phyloP scores from a whole-genome alignment of 2,113 vertebrate genomes.

The Pteronura brasiliensis region DNA sequence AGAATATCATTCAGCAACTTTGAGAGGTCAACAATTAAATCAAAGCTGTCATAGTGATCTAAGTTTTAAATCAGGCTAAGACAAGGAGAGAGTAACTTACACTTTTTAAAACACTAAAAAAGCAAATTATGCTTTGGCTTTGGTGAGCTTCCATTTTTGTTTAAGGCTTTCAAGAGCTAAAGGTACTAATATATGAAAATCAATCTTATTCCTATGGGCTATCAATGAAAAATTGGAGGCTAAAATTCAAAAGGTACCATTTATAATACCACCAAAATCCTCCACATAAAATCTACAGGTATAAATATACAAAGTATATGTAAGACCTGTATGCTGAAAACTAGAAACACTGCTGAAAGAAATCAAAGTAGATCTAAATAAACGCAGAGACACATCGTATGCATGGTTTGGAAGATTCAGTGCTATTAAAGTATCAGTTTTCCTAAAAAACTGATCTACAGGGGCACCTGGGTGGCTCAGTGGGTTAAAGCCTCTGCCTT shows the following conservation, averaged over 20 bases:
- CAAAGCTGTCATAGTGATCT: not conserved
- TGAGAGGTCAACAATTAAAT: not conserved
- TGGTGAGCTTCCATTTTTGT: not conserved
- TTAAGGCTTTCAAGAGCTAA: not conserved
- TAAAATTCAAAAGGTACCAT: not conserved
- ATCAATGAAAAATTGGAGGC: not conserved
- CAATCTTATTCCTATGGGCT: not conserved
- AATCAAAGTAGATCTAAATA: conserved; percentile 11
- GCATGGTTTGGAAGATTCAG: not conserved
- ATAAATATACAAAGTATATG: not conserved
- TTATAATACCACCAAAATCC: not conserved
- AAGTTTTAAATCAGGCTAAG: conserved; percentile 24
- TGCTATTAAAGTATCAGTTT: not conserved
- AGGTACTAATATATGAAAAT: not conserved
- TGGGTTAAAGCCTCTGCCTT: too few relatives aligned
- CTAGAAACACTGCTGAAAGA: not conserved
- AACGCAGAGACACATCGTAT: not conserved
- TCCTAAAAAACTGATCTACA: not conserved
- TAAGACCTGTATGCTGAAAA: not conserved
- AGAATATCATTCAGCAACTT: not conserved
- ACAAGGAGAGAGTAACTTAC: not conserved
- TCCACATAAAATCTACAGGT: not conserved
- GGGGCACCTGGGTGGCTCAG: too few relatives aligned
- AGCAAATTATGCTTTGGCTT: not conserved
- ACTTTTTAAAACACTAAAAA: not conserved